Percentiles rank a stretch among this genome's conserved stretches.
phyloP scores from a whole-genome alignment of 1,140 invertebrate species.

The Brachionus asplanchnoidis region DNA sequence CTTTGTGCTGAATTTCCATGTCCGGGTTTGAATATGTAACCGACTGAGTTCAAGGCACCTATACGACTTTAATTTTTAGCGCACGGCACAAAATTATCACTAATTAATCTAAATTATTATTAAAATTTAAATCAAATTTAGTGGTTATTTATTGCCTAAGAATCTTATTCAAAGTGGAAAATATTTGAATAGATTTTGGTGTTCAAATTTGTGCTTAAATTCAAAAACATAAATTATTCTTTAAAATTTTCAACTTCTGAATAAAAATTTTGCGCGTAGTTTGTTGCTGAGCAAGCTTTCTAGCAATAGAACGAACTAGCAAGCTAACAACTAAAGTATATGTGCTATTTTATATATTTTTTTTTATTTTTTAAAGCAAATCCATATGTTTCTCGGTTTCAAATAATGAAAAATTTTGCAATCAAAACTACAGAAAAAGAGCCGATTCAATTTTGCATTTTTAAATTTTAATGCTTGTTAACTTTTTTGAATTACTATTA shows the following conservation, averaged over 20 bases:
- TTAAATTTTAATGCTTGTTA: neutral
- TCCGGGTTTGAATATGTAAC: neutral
- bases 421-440: neutral
- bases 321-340: neutral
- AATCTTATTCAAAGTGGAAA: neutral
- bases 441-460: neutral
- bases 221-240: constrained; percentile 29
- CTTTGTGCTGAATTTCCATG: constrained; percentile 23
- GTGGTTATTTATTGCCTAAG: neutral
- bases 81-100: neutral
- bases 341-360: neutral
- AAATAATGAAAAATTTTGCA: neutral
- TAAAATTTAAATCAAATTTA: neutral
- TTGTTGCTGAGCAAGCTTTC: constrained; percentile 5
- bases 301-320: neutral
- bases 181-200: neutral
- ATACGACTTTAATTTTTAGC: neutral
- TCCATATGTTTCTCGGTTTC: neutral
- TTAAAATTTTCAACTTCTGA: neutral
- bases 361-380: neutral
- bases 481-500: neutral
- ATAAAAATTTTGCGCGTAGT: neutral
- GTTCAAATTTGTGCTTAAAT: neutral
- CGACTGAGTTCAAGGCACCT: neutral
- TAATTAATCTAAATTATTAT: neutral